phyloP scores from a whole-genome alignment of 2,797 vertebrate species.

The Hipposideros larvatus region DNA sequence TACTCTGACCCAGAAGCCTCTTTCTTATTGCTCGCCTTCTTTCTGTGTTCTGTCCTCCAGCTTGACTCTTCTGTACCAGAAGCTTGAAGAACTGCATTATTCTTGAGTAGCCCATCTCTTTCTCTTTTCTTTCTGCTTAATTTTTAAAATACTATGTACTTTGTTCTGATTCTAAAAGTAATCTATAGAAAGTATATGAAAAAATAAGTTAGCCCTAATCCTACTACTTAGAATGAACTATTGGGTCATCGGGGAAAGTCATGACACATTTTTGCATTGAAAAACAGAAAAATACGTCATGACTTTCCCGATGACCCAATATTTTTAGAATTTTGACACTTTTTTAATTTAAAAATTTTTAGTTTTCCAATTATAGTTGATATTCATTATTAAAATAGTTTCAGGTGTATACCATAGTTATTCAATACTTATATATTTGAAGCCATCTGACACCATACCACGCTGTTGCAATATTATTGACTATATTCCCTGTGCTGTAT shows the following conservation, averaged over 20 bases:
- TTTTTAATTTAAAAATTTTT: background rate
- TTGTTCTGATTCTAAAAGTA: constrained; percentile 40
- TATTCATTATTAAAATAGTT: background rate
- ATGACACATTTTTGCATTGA: too few species aligned
- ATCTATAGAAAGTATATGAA: background rate
- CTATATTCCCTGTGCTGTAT: too few species aligned
- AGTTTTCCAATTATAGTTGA: background rate
- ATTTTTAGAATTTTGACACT: constrained; percentile 11
- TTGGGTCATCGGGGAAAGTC: too few species aligned
- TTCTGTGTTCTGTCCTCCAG: background rate
- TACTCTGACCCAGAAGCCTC: background rate
- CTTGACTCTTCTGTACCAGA: background rate
- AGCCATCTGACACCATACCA: too few species aligned
- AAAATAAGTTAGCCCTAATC: background rate
- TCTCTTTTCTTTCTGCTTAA: background rate
- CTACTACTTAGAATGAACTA: background rate
- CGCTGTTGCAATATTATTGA: background rate
- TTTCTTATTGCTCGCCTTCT: background rate
- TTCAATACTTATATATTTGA: too few species aligned
- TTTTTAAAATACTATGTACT: background rate
- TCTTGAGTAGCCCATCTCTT: background rate
- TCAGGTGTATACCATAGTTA: background rate
- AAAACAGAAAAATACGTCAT: too few species aligned
- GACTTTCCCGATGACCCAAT: too few species aligned
- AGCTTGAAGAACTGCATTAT: background rate